Evolutionary conservation across 2,797 vertebrate genomes (phyloP), one percentile per base, ranked within the genome.

Genomic region (Ispidina lecontei): DNA sequence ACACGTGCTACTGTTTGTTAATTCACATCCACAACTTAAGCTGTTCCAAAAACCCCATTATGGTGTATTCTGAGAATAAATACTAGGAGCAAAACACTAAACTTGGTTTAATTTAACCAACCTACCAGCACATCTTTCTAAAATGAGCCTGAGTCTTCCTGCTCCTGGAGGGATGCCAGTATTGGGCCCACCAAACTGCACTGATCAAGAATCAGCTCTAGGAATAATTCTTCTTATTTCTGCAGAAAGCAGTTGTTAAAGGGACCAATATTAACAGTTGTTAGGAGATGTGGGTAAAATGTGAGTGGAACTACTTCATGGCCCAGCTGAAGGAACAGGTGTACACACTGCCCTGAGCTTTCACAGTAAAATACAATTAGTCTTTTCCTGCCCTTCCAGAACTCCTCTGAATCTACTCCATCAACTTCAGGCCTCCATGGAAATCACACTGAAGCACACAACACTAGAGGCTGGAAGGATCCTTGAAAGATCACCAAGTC

Each of bases 101-200:
- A 79, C 28, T 76, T 69, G 64, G 26, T 44, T 88, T 74, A 84
- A 21, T 74, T 80, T 76, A 95, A 91, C 60, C 43, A 89, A 72
- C 7, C 22, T 65, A 90, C 63, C 70, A 58, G 76, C 17, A 54
- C 28, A 31, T 52, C 49, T 72, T 59, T 73, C 70, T 59, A 25
- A 71, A 87, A 75, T 8, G 23, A 83, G 55, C 33, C 28, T 0
- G 0, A 84, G 62, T 23, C 19, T 58, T 72, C 33, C 37, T 43
- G 35, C 60, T 94, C 13, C 60, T 64, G 37, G 15, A 73, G 13
- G 3, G 1, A 86, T 20, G 26, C 17, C 63, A 56, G 17, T 19
- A 67, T 35, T 9, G 67, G 33, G 51, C 35, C 52, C n/a, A 70
- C 25, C 20, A 82, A 82, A 52, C 16, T 14, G 14, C 52, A 71